A percentile compares a stretch with the other conserved stretches of the same genome.
These are phyloP conservation scores for Phoxinus phoxinus DNA, from an alignment of 2,113 vertebrate genomes.

Conservation along the genomic window DNA sequence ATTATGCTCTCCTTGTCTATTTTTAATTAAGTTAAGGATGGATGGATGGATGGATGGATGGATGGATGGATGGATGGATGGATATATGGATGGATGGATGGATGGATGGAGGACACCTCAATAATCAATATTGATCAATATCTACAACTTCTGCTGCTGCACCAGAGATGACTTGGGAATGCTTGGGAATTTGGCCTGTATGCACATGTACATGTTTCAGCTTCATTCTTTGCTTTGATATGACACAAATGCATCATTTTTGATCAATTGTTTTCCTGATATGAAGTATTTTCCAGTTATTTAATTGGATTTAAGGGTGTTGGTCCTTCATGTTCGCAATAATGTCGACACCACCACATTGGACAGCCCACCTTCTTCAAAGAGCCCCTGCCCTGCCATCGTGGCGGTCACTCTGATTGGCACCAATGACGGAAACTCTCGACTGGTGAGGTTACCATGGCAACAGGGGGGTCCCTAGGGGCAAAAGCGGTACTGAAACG, in stretches of 20 bases:
- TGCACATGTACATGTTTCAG: conserved; percentile 56
- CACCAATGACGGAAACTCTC: conserved; percentile 50
- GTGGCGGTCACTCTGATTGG: conserved; percentile 72
- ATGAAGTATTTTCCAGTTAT: conserved; percentile 52
- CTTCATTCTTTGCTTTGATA: background rate
- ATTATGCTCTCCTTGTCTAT: background rate
- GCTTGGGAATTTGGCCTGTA: conserved; percentile 53
- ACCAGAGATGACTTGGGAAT: conserved; percentile 63
- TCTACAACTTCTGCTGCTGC: conserved; percentile 72
- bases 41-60: too few species aligned
- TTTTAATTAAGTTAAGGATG: background rate
- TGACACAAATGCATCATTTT: background rate
- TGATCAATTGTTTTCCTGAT: background rate
- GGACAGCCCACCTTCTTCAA: conserved; percentile 68
- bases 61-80: too few species aligned
- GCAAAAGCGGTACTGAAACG: conserved; percentile 1
- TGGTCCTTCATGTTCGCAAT: conserved; percentile 60
- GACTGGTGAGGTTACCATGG: conserved; percentile 65
- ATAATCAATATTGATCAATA: conserved; percentile 72
- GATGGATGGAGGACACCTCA: conserved; percentile 68
- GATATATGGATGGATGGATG: too few species aligned
- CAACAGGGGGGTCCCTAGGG: conserved; percentile 3
- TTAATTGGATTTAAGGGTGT: conserved; percentile 66
- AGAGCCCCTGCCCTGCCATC: conserved; percentile 69
- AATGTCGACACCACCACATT: conserved; percentile 62